Evolutionary conservation across 2,797 vertebrate species (phyloP).

Genomic region (Hippoglossus hippoglossus): DNA sequence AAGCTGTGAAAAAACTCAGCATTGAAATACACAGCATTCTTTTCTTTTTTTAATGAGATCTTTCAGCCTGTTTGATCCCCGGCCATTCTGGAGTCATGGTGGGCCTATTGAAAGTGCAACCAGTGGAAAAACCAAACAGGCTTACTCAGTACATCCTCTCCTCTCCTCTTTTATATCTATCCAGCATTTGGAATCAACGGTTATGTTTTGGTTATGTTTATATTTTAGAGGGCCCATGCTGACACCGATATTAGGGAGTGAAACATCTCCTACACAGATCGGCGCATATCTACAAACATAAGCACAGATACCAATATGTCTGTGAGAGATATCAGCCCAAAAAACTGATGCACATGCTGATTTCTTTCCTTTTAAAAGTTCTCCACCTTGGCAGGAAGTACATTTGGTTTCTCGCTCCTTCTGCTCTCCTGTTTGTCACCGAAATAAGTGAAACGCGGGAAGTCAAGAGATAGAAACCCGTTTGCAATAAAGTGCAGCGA

Average conservation of each 20-base stretch:
- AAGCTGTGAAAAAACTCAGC: neutral
- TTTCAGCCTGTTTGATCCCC: constrained; percentile 44
- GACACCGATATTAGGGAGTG: too few species aligned
- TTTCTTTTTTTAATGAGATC: constrained; percentile 30
- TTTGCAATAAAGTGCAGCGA: constrained; percentile 39
- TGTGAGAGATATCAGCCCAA: too few species aligned
- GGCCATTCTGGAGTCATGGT: constrained; percentile 44
- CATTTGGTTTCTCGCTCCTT: constrained; percentile 6
- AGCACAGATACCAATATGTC: too few species aligned
- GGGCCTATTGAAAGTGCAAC: constrained; percentile 52
- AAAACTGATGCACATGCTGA: too few species aligned
- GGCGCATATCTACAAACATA: too few species aligned
- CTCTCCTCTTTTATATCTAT: neutral
- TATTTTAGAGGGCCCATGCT: too few species aligned
- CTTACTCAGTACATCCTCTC: neutral
- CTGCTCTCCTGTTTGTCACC: constrained; percentile 24
- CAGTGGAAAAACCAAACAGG: constrained; percentile 47
- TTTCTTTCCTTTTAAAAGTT: too few species aligned
- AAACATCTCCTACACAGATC: too few species aligned
- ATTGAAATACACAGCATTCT: neutral
- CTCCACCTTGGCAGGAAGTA: too few species aligned
- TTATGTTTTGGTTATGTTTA: neutral
- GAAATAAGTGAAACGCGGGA: constrained; percentile 32
- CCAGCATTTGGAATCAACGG: neutral
- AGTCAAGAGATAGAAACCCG: constrained; percentile 30